Conservation (phyloP, 2,113 vertebrate genomes). For the Atherinomorus stipes region DNA sequence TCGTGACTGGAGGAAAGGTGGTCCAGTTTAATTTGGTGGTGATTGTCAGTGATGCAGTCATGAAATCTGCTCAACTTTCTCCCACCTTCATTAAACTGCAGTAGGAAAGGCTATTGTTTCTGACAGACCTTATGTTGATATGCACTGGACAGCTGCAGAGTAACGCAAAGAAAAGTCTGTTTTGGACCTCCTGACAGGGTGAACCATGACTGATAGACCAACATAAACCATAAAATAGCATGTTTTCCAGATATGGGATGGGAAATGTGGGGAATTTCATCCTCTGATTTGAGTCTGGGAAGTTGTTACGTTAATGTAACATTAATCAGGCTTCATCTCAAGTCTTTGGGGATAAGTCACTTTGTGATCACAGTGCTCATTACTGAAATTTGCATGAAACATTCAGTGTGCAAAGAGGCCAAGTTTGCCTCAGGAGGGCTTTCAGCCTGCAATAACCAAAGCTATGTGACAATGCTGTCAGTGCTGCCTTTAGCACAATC, state of each 20-base stretch:
- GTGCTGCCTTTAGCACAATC: not conserved
- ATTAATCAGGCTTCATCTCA: not conserved
- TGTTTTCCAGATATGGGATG: too few species aligned
- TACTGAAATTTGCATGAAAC: slow-evolving; percentile 2
- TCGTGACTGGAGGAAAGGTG: not conserved
- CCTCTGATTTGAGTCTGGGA: not conserved
- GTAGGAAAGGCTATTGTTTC: not conserved
- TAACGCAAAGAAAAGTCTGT: not conserved
- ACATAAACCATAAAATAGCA: not conserved
- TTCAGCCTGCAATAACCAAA: not conserved
- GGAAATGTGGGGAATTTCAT: not conserved
- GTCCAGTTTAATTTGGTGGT: not conserved
- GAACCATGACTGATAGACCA: not conserved
- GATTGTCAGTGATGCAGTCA: not conserved
- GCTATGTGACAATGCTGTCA: not conserved
- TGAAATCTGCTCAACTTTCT: not conserved
- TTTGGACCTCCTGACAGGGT: fast-evolving
- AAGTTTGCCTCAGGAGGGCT: not conserved
- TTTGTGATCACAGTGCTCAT: not conserved
- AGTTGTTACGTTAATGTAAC: not conserved
- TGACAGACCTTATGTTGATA: not conserved
- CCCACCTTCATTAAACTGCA: not conserved
- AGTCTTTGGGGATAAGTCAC: not conserved
- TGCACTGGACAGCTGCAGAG: not conserved
- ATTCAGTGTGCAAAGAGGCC: not conserved